Conservation (phyloP, 1,140 invertebrate species). For the Dufourea novaeangliae region DNA sequence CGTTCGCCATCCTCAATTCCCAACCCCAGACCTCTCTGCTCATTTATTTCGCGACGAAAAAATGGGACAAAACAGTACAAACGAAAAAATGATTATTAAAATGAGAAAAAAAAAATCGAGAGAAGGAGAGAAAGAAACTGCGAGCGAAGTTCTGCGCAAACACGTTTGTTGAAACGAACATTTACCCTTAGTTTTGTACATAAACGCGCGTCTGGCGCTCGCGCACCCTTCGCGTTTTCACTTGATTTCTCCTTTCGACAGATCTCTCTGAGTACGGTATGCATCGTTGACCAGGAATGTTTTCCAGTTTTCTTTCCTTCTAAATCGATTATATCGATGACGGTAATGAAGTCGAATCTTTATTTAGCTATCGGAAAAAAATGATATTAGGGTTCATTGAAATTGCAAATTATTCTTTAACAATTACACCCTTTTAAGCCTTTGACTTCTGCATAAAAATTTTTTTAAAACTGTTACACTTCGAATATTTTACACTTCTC, state of each 20-base stretch:
- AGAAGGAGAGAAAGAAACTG: neutral
- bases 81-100: constrained; percentile 14
- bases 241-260: constrained; percentile 17
- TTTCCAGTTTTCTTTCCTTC: neutral
- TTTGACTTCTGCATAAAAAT: too few species aligned
- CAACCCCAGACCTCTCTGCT: neutral
- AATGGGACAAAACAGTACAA: constrained; percentile 44
- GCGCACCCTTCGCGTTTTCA: constrained; percentile 7
- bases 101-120: neutral
- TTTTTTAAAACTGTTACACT: too few species aligned
- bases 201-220: neutral
- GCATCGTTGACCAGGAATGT: neutral
- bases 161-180: constrained; percentile 12
- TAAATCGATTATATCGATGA: too few species aligned
- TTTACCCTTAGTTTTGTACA: constrained; percentile 28
- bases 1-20: neutral
- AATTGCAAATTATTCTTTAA: too few species aligned
- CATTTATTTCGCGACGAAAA: constrained; percentile 19
- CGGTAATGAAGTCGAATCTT: too few species aligned
- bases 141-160: constrained; percentile 6
- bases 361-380: too few species aligned
- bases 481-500: too few species aligned
- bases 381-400: too few species aligned
- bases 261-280: constrained; percentile 34
- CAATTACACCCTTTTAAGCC: too few species aligned